Conservation (phyloP, 2,888 invertebrate genomes). For the Thymelicus sylvestris region DNA sequence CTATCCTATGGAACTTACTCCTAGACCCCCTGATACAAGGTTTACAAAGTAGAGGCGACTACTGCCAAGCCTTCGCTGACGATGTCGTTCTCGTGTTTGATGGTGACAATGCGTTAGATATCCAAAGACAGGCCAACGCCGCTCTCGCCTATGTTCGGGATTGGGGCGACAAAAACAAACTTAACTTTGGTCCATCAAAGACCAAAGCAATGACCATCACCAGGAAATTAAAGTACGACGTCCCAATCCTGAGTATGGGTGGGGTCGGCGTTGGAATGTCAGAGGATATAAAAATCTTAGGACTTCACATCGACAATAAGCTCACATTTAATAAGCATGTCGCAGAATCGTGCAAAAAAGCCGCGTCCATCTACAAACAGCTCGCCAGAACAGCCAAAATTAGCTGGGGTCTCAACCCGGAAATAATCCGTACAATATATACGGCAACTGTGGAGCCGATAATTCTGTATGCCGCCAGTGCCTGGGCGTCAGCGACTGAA, state of each 20-base stretch:
- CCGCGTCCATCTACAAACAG: background rate
- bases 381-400: background rate
- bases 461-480: constrained; percentile 7
- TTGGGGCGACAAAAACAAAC: constrained; percentile 6
- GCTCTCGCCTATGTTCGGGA: background rate
- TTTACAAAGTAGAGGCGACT: background rate
- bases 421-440: background rate
- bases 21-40: constrained; percentile 8
- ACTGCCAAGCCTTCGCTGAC: background rate
- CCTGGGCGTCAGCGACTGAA: background rate
- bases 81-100: background rate
- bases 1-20: constrained; percentile 12
- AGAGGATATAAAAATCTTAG: constrained; percentile 9
- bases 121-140: background rate
- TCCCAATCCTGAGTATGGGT: background rate
- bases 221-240: constrained; percentile 1
- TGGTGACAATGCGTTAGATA: background rate
- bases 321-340: constrained; percentile 10
- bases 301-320: background rate
- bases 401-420: background rate
- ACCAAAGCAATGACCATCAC: constrained; percentile 4
- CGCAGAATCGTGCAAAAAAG: background rate
- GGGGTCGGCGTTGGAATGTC: background rate
- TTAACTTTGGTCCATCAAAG: constrained; percentile 7
- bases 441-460: background rate